A percentile compares a stretch with the other conserved stretches of the same genome.
phyloP scores from a whole-genome alignment of 2,888 invertebrate species.

The Lasioglossum leucozonium region DNA sequence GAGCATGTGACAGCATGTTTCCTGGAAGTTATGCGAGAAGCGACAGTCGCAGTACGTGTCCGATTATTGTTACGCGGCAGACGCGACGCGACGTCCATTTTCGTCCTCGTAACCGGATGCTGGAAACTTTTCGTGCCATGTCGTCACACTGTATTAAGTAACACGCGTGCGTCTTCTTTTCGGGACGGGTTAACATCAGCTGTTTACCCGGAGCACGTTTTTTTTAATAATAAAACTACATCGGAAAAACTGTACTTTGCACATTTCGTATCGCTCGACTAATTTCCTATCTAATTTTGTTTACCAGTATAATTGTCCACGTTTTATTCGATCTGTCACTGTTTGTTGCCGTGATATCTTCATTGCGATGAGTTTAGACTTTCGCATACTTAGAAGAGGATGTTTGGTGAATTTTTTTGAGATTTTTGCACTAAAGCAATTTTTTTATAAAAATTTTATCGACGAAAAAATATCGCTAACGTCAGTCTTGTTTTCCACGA shows the following conservation, averaged over 20 bases:
- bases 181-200: not conserved
- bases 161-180: not conserved
- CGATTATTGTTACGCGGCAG: not conserved
- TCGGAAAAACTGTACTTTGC: not conserved
- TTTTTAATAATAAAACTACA: not conserved
- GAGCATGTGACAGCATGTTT: not conserved
- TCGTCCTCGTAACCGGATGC: not conserved
- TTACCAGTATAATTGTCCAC: not conserved
- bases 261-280: not conserved
- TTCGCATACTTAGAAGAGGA: too few species aligned
- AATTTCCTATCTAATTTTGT: not conserved
- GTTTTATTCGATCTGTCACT: too few species aligned
- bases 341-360: not conserved
- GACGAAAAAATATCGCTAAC: too few species aligned
- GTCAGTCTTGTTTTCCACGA: too few species aligned
- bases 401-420: too few species aligned
- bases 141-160: not conserved
- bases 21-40: not conserved
- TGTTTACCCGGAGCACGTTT: not conserved
- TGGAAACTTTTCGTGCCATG: not conserved
- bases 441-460: too few species aligned
- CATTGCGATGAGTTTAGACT: not conserved
- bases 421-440: too few species aligned
- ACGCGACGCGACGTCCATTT: not conserved
- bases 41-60: not conserved